A percentile compares a stretch with the other conserved stretches of the same genome.
These are phyloP conservation scores for Tachina fera DNA, from an alignment of 2,888 invertebrate genomes.

Conservation along the genomic window DNA sequence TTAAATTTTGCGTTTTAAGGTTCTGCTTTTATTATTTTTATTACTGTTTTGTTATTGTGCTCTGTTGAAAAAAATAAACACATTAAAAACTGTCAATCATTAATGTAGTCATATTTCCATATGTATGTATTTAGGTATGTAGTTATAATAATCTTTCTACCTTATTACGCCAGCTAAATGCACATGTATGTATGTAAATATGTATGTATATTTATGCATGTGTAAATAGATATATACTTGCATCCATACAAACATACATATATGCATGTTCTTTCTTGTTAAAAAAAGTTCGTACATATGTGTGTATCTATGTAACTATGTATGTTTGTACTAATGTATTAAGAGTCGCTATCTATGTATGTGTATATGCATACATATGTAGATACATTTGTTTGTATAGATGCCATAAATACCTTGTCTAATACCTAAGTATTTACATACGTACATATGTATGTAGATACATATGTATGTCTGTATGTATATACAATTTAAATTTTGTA, in stretches of 20 bases:
- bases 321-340: too few relatives aligned
- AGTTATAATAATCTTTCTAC: conserved; percentile 50
- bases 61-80: conserved; percentile 24
- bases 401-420: conserved; percentile 26
- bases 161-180: conserved; percentile 45
- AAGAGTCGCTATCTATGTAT: too few relatives aligned
- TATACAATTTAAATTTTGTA: conserved; percentile 33
- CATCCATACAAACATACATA: background rate
- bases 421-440: too few relatives aligned
- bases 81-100: conserved; percentile 55
- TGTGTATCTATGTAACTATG: too few relatives aligned
- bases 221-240: background rate
- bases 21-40: conserved; percentile 1
- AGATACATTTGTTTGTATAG: background rate
- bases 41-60: background rate
- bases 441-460: too few relatives aligned
- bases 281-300: too few relatives aligned
- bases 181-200: background rate
- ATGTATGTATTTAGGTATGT: too few relatives aligned
- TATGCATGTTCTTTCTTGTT: too few relatives aligned
- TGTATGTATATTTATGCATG: background rate
- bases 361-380: background rate
- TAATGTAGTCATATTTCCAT: conserved; percentile 45
- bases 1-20: background rate
- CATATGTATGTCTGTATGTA: too few relatives aligned